Evolutionary conservation across 2,888 invertebrate genomes (phyloP).

Genomic region (Quadroppia sp.): DNA sequence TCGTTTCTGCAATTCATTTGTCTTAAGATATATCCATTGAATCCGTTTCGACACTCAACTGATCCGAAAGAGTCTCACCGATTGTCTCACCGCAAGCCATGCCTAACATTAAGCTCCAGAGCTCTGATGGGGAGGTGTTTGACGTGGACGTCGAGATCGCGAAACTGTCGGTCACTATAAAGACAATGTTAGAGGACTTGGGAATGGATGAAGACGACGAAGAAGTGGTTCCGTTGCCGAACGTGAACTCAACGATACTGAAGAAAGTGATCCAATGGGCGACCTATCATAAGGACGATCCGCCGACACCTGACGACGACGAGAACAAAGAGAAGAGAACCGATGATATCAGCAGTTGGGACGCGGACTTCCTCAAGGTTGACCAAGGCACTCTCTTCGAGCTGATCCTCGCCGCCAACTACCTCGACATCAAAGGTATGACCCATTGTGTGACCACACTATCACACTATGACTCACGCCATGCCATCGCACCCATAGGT

Average conservation of each 20-base stretch:
- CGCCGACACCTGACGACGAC: conserved; percentile 91
- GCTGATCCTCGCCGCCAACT: conserved; percentile 92
- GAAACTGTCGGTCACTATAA: conserved; percentile 94
- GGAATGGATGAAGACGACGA: conserved; percentile 63
- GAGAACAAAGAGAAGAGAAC: conserved; percentile 98
- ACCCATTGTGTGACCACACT: not conserved
- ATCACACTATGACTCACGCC: no score
- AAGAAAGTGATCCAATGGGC: conserved; percentile 67
- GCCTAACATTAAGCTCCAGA: conserved; percentile 91
- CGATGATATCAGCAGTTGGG: conserved; percentile 98
- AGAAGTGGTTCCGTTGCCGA: conserved; percentile 85
- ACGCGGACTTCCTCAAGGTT: conserved; percentile 97
- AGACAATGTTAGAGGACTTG: conserved; percentile 86
- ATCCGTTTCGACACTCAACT: not conserved
- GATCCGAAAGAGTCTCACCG: no score
- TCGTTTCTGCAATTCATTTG: no score
- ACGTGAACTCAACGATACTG: conserved; percentile 93
- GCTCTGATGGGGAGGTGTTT: conserved; percentile 91
- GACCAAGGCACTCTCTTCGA: conserved; percentile 96
- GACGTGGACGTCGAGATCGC: conserved; percentile 95
- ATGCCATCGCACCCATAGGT: not conserved
- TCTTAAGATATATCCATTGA: no score
- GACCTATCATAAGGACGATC: conserved; percentile 71
- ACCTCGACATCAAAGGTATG: conserved; percentile 81
- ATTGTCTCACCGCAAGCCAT: conserved; percentile 56